phyloP scores from a whole-genome alignment of 2,797 vertebrate species.

The Remorina albescens region DNA sequence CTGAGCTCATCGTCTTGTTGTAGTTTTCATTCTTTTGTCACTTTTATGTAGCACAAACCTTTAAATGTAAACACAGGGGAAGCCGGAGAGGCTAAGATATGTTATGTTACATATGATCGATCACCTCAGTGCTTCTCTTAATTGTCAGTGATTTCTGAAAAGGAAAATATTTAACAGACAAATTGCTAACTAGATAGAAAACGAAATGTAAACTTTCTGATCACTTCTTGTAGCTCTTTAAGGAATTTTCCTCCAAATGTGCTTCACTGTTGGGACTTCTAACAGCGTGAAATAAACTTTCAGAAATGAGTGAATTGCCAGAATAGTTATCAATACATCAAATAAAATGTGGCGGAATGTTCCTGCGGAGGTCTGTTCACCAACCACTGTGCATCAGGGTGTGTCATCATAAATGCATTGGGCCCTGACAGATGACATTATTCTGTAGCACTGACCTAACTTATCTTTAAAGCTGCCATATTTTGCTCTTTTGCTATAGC shows the following conservation, averaged over 20 bases:
- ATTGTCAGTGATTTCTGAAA: constrained; percentile 28
- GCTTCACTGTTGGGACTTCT: neutral
- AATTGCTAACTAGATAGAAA: constrained; percentile 3
- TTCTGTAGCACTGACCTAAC: neutral
- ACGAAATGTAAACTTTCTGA: neutral
- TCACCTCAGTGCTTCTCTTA: constrained; percentile 45
- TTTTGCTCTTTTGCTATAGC: no score
- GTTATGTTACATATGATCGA: constrained; percentile 36
- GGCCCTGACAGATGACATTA: neutral
- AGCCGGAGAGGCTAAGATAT: constrained; percentile 26
- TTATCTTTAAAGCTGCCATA: no score
- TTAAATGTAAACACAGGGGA: constrained; percentile 38
- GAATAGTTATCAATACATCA: neutral
- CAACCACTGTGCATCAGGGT: no score
- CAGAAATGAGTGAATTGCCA: constrained; percentile 22
- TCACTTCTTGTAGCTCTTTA: constrained; percentile 18
- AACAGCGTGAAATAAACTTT: constrained; percentile 49
- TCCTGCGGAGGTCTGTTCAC: neutral
- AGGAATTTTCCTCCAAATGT: constrained; percentile 17
- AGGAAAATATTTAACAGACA: constrained; percentile 24
- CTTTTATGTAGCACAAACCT: constrained; percentile 4
- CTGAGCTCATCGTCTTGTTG: neutral
- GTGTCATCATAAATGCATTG: constrained; percentile 3
- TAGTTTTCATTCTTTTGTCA: neutral
- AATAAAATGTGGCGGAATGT: neutral